These are phyloP conservation scores for Dipodomys ordii DNA, from an alignment of 2,113 vertebrate genomes.

Conservation along the genomic window DNA sequence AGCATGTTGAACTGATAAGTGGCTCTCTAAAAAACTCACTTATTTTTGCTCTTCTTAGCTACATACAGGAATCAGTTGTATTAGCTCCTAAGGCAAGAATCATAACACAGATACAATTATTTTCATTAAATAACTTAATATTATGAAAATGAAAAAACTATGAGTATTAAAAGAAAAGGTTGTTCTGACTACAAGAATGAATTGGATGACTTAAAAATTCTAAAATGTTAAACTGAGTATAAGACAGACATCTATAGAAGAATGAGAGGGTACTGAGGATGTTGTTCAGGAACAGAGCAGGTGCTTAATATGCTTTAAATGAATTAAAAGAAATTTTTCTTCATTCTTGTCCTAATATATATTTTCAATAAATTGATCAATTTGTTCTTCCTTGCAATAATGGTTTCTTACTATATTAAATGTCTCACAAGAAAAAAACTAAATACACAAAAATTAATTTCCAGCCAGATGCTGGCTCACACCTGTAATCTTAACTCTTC, in stretches of 20 bases:
- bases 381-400: background rate
- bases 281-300: too few species aligned
- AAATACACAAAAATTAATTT: background rate
- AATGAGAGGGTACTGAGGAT: background rate
- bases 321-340: background rate
- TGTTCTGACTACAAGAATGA: slow-evolving; percentile 6
- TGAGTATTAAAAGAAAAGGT: background rate
- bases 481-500: too few species aligned
- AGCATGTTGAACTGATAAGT: too few species aligned
- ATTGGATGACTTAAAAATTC: background rate
- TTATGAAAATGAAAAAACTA: too few species aligned
- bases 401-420: background rate
- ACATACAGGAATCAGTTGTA: too few species aligned
- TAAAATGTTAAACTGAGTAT: background rate
- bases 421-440: background rate
- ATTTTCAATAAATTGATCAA: background rate
- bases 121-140: too few species aligned
- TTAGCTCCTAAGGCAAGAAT: too few species aligned
- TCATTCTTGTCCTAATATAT: background rate
- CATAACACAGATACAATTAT: too few species aligned
- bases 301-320: too few species aligned
- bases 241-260: background rate
- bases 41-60: too few species aligned
- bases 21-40: too few species aligned
- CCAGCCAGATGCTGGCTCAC: too few species aligned